A percentile compares a stretch with the other conserved stretches of the same genome.
Evolutionary conservation across 2,113 vertebrate species (phyloP).

Genomic region (Formicarius rufipectus): DNA sequence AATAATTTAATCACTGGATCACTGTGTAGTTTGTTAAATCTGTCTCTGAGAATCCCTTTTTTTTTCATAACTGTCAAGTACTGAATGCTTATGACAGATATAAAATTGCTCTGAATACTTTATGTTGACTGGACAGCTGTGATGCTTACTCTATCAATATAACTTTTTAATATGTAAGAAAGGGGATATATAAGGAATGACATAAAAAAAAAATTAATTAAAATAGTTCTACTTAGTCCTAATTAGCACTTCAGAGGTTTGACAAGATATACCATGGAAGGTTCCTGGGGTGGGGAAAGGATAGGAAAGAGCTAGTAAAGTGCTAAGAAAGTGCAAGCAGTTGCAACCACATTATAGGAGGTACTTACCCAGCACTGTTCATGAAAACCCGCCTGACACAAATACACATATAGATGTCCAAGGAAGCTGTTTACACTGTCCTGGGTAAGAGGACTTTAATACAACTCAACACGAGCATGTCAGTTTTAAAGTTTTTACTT

Average conservation of each 20-base stretch:
- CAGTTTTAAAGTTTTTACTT: background rate
- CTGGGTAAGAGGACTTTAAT: background rate
- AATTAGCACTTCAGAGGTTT: background rate
- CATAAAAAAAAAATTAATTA: background rate
- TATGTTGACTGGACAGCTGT: background rate
- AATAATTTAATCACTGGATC: background rate
- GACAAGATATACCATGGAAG: background rate
- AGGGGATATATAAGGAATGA: background rate
- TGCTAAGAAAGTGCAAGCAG: background rate
- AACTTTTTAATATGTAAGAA: background rate
- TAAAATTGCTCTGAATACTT: background rate
- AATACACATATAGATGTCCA: background rate
- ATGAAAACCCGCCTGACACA: background rate
- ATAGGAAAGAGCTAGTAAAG: background rate
- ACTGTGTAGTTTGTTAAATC: background rate
- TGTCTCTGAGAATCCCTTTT: background rate
- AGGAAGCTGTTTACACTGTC: background rate
- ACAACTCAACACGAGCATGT: background rate
- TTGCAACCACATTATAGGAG: background rate
- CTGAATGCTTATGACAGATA: background rate
- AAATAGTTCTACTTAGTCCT: background rate
- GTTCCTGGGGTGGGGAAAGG: fast-evolving
- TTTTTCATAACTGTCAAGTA: background rate
- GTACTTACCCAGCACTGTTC: background rate
- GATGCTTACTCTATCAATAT: background rate